Evolutionary conservation across 2,888 invertebrate species (phyloP), one percentile per base, ranked within the genome.

Genomic region (Himalopsyche kuldschensis): DNA sequence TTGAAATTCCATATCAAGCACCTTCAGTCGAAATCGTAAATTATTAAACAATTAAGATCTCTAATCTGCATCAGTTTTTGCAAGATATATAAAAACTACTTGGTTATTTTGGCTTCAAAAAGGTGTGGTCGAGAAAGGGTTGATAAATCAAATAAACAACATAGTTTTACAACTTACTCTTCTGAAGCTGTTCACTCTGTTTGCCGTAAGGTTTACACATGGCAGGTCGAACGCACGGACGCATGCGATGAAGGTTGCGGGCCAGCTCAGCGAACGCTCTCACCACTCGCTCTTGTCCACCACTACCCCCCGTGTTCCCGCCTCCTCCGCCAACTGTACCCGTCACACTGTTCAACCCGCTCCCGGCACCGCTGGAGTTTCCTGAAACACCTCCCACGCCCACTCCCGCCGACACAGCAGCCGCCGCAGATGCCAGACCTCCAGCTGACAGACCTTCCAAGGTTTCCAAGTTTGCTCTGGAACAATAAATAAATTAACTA

Each of bases 131-230:
- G n/a, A n/a, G n/a, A n/a, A n/a, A n/a, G n/a, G n/a, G n/a, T n/a
- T n/a, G n/a, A n/a, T n/a, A n/a, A n/a, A n/a, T n/a, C n/a, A 55
- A 4, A 10, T 47, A 20, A 69, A 69, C 11, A 63, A 79, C 78
- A 84, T 10, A 63, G 79, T 77, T 84, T 11, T 11, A 80, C 84
- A 15, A 89, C 91, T 92, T 91, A 96, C 96, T 96, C 92, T 97
- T 97, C 90, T 97, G 96, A 87, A 97, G 92, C 88, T 96, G 95
- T 91, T 97, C 97, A 86, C 96, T 96, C 90, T 97, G 97, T 89
- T 97, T 97, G 87, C 97, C 97, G 89, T 97, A 97, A 30, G 97
- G 97, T 90, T 97, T 97, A 89, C 96, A 97, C 97, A 97, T 97
- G 84, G 97, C 95, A 85, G 96, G 97, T 83, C 96, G 93, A 87